Evolutionary conservation across 2,797 vertebrate species (phyloP).

Genomic region (Falco cherrug): DNA sequence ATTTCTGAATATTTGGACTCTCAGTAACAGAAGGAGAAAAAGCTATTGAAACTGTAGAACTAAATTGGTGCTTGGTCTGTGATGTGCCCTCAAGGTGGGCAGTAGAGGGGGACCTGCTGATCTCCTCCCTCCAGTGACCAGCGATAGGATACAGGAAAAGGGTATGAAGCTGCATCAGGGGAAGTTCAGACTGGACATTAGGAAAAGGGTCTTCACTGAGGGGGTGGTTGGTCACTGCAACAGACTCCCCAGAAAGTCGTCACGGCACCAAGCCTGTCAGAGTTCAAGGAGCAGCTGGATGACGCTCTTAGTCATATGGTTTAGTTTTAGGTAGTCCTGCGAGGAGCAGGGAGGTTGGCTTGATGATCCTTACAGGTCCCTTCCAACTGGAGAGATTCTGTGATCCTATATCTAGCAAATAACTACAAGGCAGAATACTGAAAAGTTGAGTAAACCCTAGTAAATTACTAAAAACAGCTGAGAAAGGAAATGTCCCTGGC

Average conservation of each 20-base stretch:
- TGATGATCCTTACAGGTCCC: background rate
- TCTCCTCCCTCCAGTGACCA: background rate
- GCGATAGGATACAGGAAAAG: background rate
- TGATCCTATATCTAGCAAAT: background rate
- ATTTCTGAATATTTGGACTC: background rate
- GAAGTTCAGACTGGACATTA: background rate
- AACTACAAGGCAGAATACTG: background rate
- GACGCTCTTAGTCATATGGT: background rate
- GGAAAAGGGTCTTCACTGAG: background rate
- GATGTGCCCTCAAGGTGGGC: background rate
- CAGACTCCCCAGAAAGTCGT: background rate
- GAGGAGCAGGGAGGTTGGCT: background rate
- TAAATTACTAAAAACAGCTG: background rate
- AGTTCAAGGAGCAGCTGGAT: background rate
- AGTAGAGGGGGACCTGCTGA: too few species aligned
- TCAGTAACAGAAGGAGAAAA: background rate
- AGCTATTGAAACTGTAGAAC: background rate
- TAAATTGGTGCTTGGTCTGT: background rate
- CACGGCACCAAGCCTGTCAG: background rate
- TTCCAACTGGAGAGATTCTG: background rate
- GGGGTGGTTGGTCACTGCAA: background rate
- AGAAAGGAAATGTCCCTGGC: background rate
- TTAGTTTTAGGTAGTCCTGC: background rate
- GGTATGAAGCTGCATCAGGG: background rate
- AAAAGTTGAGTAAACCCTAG: background rate